These are phyloP conservation scores for Taphrorychus bicolor DNA, from an alignment of 2,888 invertebrate species.

Conservation along the genomic window DNA sequence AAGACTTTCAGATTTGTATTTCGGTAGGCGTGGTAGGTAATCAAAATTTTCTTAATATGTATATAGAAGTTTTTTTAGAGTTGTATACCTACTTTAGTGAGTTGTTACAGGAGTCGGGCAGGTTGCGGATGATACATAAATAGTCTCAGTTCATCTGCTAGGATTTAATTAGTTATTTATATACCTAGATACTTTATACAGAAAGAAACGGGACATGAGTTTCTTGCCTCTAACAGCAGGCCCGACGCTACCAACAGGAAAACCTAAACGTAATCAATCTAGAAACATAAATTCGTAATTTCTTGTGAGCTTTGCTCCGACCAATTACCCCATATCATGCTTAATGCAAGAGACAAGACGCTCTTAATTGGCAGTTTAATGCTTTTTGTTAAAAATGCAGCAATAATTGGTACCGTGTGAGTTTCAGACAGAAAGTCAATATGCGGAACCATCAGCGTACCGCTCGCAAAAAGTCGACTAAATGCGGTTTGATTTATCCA, in stretches of 20 bases:
- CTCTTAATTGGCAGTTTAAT: conserved; percentile 18
- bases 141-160: no score
- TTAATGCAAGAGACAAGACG: conserved; percentile 7
- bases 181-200: no score
- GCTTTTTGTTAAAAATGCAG: conserved; percentile 3
- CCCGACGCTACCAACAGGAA: background rate
- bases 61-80: no score
- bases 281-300: conserved; percentile 7
- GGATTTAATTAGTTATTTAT: no score
- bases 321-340: conserved; percentile 8
- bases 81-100: no score
- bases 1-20: no score
- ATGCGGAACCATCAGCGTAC: conserved; percentile 10
- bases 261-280: background rate
- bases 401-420: conserved; percentile 12
- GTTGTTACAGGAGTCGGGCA: no score
- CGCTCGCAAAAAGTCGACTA: conserved; percentile 1
- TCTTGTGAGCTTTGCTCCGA: background rate
- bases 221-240: background rate
- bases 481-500: conserved; percentile 6
- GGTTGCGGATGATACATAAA: no score
- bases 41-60: no score
- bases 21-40: no score
- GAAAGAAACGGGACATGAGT: no score
- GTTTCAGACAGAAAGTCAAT: conserved; percentile 8